Evolutionary conservation across 2,113 vertebrate genomes (phyloP).

Genomic region (Vulpes vulpes): DNA sequence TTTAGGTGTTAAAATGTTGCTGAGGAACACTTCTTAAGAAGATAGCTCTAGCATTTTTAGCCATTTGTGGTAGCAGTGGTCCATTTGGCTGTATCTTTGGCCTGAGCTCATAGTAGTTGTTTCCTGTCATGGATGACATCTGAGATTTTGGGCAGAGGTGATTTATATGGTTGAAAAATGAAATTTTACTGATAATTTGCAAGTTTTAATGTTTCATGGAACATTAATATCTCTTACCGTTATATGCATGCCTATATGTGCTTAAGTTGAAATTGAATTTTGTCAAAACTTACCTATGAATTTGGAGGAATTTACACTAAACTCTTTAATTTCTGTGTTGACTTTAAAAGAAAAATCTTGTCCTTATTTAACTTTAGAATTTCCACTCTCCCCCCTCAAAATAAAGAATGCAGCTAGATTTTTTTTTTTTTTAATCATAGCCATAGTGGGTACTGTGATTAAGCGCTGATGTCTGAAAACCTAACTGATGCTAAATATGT

Average conservation of each 20-base stretch:
- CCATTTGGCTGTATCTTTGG: background rate
- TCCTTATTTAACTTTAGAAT: background rate
- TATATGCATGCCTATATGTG: background rate
- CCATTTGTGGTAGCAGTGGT: background rate
- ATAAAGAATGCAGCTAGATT: background rate
- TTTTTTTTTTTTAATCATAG: background rate
- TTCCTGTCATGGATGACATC: background rate
- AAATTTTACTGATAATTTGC: background rate
- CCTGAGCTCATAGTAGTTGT: background rate
- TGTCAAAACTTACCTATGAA: background rate
- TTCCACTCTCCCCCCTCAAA: background rate
- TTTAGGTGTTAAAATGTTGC: background rate
- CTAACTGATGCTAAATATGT: background rate
- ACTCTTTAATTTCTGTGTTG: constrained; percentile 1
- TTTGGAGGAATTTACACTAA: constrained; percentile 38
- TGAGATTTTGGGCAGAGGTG: background rate
- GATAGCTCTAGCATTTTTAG: background rate
- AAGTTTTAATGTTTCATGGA: background rate
- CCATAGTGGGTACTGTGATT: background rate
- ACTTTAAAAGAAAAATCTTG: background rate
- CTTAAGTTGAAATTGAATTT: constrained; percentile 13
- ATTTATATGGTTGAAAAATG: background rate
- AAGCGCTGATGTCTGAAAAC: background rate
- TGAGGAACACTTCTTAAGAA: background rate
- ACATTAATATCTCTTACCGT: background rate